These are phyloP conservation scores for Conchocele bisecta DNA, from an alignment of 2,888 invertebrate genomes.

Conservation along the genomic window DNA sequence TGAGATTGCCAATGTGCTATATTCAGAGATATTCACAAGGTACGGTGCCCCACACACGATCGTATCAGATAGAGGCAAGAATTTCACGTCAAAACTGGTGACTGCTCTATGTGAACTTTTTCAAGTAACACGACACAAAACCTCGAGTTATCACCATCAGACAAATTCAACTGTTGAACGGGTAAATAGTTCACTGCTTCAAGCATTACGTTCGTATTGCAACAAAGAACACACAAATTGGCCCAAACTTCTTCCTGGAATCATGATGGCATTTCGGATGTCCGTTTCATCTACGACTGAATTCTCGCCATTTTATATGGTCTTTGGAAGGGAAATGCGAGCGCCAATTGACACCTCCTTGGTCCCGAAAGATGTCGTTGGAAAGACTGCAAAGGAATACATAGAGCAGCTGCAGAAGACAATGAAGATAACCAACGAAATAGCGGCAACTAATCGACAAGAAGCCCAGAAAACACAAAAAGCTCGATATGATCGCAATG, in stretches of 20 bases:
- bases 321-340: slow-evolving; percentile 55
- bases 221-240: slow-evolving; percentile 48
- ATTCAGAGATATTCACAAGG: slow-evolving; percentile 21
- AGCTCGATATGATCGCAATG: too few relatives aligned
- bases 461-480: too few relatives aligned
- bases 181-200: slow-evolving; percentile 47
- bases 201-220: slow-evolving; percentile 43
- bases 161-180: slow-evolving; percentile 56
- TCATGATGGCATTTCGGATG: slow-evolving; percentile 58
- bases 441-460: too few relatives aligned
- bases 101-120: slow-evolving; percentile 34
- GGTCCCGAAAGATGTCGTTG: slow-evolving; percentile 35
- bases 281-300: slow-evolving; percentile 50
- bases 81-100: slow-evolving; percentile 27
- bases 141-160: slow-evolving; percentile 49
- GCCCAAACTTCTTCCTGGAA: slow-evolving; percentile 47
- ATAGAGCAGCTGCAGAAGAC: slow-evolving; percentile 23
- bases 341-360: slow-evolving; percentile 39
- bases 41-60: slow-evolving; percentile 31
- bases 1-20: slow-evolving; percentile 15
- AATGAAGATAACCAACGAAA: background rate
- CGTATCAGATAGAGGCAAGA: slow-evolving; percentile 23
- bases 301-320: slow-evolving; percentile 45
- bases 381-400: slow-evolving; percentile 41
- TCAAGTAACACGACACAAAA: slow-evolving; percentile 18